Percentiles rank a stretch among this genome's conserved stretches.
These are phyloP conservation scores for Leucoma salicis DNA, from an alignment of 2,888 invertebrate genomes.

Conservation along the genomic window DNA sequence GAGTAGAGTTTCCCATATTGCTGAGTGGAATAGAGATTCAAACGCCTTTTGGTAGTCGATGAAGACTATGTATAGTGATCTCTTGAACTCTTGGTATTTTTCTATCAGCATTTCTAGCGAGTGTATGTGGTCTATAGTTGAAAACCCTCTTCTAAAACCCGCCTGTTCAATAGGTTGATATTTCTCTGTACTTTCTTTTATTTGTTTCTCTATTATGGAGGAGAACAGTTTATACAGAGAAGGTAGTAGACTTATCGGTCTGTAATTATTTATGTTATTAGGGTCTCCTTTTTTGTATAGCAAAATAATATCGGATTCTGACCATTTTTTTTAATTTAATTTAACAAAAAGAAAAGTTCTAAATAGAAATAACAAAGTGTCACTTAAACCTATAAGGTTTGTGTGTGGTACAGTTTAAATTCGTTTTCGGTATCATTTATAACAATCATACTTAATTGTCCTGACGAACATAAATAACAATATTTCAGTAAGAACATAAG, in stretches of 20 bases:
- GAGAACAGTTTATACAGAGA: slow-evolving; percentile 12
- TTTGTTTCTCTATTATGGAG: slow-evolving; percentile 1
- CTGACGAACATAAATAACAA: too few species aligned
- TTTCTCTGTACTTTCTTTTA: neutral
- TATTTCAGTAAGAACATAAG: too few species aligned
- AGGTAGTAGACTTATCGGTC: slow-evolving; percentile 12
- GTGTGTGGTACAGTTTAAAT: too few species aligned
- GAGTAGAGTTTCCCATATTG: slow-evolving; percentile 10
- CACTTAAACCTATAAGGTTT: too few species aligned
- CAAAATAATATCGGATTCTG: slow-evolving; percentile 14
- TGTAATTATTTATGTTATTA: slow-evolving; percentile 12
- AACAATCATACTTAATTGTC: too few species aligned
- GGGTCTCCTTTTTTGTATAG: slow-evolving; percentile 15
- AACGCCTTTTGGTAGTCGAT: slow-evolving; percentile 18
- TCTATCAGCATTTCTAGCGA: slow-evolving; percentile 17
- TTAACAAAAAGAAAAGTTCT: too few species aligned
- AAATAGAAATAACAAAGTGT: too few species aligned
- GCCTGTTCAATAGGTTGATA: slow-evolving; percentile 13
- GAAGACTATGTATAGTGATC: slow-evolving; percentile 9
- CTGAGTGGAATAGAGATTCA: slow-evolving; percentile 6
- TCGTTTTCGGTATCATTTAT: too few species aligned
- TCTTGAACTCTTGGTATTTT: slow-evolving; percentile 19
- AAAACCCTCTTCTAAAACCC: slow-evolving; percentile 9
- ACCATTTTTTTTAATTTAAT: too few species aligned
- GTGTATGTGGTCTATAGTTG: slow-evolving; percentile 19